A percentile compares a stretch with the other conserved stretches of the same genome.
Evolutionary conservation across 2,113 vertebrate genomes (phyloP).

Genomic region (Semicossyphus pulcher): DNA sequence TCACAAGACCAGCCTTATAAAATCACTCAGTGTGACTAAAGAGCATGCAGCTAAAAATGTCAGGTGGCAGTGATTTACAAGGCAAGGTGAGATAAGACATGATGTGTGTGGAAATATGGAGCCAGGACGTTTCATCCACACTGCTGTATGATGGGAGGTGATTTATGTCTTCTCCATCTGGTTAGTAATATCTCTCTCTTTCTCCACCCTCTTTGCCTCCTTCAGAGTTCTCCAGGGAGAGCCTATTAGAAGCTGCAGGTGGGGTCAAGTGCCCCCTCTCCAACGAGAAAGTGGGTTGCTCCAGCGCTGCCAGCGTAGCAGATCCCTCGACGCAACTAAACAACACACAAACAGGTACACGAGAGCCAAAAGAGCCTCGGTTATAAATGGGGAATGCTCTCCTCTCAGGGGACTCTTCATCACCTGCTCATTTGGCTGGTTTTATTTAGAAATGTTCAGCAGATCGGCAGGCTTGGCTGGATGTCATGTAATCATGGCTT

Average conservation of each 20-base stretch:
- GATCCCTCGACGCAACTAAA: slow-evolving; percentile 63
- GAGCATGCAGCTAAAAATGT: slow-evolving; percentile 44
- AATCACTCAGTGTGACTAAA: slow-evolving; percentile 38
- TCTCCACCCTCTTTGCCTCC: slow-evolving; percentile 18
- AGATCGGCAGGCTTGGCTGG: slow-evolving; percentile 29
- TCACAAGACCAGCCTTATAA: slow-evolving; percentile 37
- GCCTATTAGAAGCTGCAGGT: slow-evolving; percentile 75
- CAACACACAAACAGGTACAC: slow-evolving; percentile 72
- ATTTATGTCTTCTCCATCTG: background rate
- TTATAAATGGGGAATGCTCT: background rate
- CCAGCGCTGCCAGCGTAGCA: slow-evolving; percentile 49
- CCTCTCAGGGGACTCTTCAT: slow-evolving; percentile 4
- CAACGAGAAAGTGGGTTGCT: slow-evolving; percentile 62
- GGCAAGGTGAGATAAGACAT: background rate
- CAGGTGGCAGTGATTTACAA: slow-evolving; percentile 37
- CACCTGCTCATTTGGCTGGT: background rate
- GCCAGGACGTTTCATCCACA: background rate
- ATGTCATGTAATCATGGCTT: slow-evolving; percentile 47
- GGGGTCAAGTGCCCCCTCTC: slow-evolving; percentile 66
- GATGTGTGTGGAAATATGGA: no score
- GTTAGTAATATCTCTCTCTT: background rate
- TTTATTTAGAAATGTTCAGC: slow-evolving; percentile 53
- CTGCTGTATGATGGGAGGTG: background rate
- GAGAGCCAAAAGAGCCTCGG: background rate
- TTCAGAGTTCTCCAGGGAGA: slow-evolving; percentile 82